Conservation (phyloP, 2,797 vertebrate genomes). For the Fistularia tabacaria region DNA sequence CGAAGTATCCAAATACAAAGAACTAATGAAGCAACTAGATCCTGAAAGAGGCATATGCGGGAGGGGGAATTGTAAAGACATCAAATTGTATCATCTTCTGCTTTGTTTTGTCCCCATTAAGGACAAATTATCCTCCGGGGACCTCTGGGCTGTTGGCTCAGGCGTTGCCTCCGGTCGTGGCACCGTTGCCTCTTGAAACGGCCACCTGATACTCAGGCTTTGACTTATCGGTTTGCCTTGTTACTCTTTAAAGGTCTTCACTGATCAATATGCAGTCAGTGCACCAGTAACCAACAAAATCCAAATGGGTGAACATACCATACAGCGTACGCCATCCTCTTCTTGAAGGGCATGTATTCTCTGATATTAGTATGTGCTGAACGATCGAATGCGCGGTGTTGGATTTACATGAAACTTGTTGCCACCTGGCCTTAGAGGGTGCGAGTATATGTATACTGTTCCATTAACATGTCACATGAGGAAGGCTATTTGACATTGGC, state of each 20-base stretch:
- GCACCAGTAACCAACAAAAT: neutral
- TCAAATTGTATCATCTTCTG: too few relatives aligned
- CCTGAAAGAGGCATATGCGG: too few relatives aligned
- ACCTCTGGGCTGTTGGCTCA: too few relatives aligned
- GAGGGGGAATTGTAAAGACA: too few relatives aligned
- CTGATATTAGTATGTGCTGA: neutral
- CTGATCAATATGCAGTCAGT: slow-evolving; percentile 4
- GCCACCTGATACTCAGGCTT: too few relatives aligned
- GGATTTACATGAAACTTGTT: slow-evolving; percentile 10
- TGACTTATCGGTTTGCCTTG: slow-evolving; percentile 15
- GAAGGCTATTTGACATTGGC: slow-evolving; percentile 7
- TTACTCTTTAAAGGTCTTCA: slow-evolving; percentile 1
- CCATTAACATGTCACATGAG: slow-evolving; percentile 10
- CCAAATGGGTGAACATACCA: too few relatives aligned
- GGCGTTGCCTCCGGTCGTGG: too few relatives aligned
- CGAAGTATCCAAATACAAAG: too few relatives aligned
- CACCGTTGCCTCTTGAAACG: too few relatives aligned
- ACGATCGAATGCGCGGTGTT: slow-evolving; percentile 19
- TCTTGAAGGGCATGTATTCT: slow-evolving; percentile 12
- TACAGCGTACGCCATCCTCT: neutral
- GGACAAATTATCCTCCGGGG: too few relatives aligned
- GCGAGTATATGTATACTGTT: slow-evolving; percentile 27
- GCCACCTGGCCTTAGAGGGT: slow-evolving; percentile 22
- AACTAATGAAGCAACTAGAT: too few relatives aligned
- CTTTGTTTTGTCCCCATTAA: too few relatives aligned